Conservation (phyloP, 2,888 invertebrate species). For the Dichetophora obliterata region DNA sequence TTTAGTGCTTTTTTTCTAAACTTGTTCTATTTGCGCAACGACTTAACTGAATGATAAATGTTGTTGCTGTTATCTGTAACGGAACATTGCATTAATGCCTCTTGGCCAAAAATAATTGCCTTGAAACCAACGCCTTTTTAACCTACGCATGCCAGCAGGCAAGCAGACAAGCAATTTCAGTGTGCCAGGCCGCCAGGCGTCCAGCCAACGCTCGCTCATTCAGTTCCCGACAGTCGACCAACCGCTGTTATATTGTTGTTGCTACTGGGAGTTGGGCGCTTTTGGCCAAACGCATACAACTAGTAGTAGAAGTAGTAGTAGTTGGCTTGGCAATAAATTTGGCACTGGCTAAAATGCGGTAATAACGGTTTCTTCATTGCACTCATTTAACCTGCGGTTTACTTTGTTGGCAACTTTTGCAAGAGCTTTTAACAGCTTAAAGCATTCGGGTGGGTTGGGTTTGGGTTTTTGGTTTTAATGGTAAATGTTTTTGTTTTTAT, state of each 20-base stretch:
- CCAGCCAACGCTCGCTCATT: not conserved
- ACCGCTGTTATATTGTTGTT: not conserved
- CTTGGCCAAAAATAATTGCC: constrained; percentile 36
- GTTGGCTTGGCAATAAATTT: not conserved
- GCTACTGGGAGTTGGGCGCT: not conserved
- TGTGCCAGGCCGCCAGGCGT: not conserved
- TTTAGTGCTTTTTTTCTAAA: not conserved
- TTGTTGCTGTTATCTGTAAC: constrained; percentile 30
- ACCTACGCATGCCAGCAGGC: not conserved
- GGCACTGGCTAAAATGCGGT: not conserved
- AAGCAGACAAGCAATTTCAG: not conserved
- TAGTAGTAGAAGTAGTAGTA: too few relatives aligned
- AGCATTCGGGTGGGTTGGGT: too few relatives aligned
- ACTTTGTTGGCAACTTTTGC: not conserved
- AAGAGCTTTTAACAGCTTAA: too few relatives aligned
- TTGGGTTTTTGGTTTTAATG: too few relatives aligned
- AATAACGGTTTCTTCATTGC: constrained; percentile 13
- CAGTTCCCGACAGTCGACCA: not conserved
- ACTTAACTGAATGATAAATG: constrained; percentile 4
- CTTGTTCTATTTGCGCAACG: not conserved
- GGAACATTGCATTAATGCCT: constrained; percentile 33
- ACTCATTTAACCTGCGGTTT: constrained; percentile 11
- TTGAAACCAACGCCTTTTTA: constrained; percentile 22
- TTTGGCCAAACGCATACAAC: too few relatives aligned
- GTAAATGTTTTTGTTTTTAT: too few relatives aligned